These are phyloP conservation scores for Drosophila histrio DNA, from an alignment of 2,888 invertebrate genomes.

Conservation along the genomic window DNA sequence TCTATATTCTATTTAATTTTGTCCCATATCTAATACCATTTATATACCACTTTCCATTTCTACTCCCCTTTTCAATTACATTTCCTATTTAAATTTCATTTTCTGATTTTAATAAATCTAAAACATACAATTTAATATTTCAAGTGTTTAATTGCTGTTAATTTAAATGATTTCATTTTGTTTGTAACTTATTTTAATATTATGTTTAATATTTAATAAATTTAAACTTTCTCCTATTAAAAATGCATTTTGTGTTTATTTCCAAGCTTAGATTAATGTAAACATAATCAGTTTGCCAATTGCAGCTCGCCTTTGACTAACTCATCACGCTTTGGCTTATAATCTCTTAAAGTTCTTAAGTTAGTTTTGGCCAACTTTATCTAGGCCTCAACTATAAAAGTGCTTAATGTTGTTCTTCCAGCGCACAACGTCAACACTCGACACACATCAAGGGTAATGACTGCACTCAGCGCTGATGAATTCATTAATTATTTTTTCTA, in stretches of 20 bases:
- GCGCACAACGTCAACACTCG: slow-evolving; percentile 27
- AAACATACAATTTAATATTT: no score
- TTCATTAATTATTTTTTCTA: slow-evolving; percentile 74
- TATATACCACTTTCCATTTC: neutral
- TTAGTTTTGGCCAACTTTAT: slow-evolving; percentile 45
- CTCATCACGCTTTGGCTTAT: slow-evolving; percentile 16
- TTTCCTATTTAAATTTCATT: no score
- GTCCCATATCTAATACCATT: neutral
- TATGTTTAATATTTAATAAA: neutral
- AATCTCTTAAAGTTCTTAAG: slow-evolving; percentile 32
- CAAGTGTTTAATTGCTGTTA: no score
- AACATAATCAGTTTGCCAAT: neutral
- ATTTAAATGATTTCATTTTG: no score
- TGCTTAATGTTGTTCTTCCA: slow-evolving; percentile 33
- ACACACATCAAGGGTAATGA: slow-evolving; percentile 58
- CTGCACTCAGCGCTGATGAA: slow-evolving; percentile 74
- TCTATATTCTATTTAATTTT: neutral
- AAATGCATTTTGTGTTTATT: neutral
- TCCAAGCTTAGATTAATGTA: neutral
- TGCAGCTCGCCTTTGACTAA: slow-evolving; percentile 7
- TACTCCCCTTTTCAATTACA: no score
- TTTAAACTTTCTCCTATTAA: neutral
- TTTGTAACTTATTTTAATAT: no score
- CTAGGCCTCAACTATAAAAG: slow-evolving; percentile 27
- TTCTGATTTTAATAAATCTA: no score